Evolutionary conservation across 64 coral and sea anemone genomes (phyloP), one percentile per base, ranked within the genome.

Genomic region (Stichodactyla mertensii): DNA sequence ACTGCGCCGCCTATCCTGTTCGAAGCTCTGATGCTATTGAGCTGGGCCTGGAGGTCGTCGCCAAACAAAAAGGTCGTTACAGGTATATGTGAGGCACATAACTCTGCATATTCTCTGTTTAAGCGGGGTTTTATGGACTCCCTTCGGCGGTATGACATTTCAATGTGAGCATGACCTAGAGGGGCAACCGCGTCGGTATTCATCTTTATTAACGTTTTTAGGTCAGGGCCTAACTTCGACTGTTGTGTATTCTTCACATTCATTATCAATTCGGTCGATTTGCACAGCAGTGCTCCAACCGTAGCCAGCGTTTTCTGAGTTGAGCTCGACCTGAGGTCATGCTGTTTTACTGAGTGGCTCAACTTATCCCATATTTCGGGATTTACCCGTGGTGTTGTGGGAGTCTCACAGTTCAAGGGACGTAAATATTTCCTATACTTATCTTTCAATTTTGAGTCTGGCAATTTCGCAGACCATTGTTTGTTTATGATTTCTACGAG

Each of bases 41-140:
- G 89, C 53, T 90, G 82, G 19, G 89, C 58, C 74, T 78, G 81
- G 51, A 78, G 62, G 62, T 83, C 55, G 18, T 90, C 55, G 52
- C 89, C 89, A 71, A 90, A 86, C 89, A 85, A 18, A 23, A 74
- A 28, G 56, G 61, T 22, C n/a, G 89, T 90, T 52, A 85, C 89
- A 59, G 82, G 83, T 74, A 90, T 69, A 79, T 51, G 69, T 69
- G 86, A 56, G 55, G 86, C 86, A 79, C 86, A 90, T 16, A 78
- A 52, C 23, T 36, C 83, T 20, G 53, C 83, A 77, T 85, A 90
- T 10, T 90, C 81, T 79, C 86, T 90, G 27, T 90, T 85, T 78
- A 86, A n/a, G 55, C 78, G 62, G 3, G 64, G 88, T 85, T 85
- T 90, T 12, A 90, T 85, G 61, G 61, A 64, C 52, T 87, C 86